phyloP scores from a whole-genome alignment of 2,797 vertebrate species.

The Cossypha caffra region DNA sequence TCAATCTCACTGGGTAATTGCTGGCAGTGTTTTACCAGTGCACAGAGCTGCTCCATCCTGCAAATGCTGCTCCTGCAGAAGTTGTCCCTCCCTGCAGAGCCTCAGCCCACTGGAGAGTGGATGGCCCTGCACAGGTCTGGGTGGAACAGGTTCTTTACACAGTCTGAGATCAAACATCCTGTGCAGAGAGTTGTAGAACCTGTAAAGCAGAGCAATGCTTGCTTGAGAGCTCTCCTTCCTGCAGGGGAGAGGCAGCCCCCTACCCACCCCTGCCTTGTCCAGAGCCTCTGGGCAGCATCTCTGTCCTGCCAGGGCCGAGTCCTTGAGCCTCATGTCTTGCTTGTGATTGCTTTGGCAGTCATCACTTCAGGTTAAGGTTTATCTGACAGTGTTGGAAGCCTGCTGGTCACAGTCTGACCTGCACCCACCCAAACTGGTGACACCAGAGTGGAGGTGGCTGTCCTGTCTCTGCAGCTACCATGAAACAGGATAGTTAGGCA shows the following conservation, averaged over 20 bases:
- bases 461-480: not conserved
- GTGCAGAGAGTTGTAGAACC: not conserved
- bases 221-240: not conserved
- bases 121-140: fast-evolving
- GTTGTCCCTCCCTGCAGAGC: not conserved
- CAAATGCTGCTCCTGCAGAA: not conserved
- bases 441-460: not conserved
- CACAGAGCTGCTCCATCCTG: not conserved
- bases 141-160: not conserved
- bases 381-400: not conserved
- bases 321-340: not conserved
- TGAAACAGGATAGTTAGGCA: not conserved
- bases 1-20: not conserved
- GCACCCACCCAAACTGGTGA: not conserved
- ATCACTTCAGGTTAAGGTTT: not conserved
- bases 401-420: not conserved
- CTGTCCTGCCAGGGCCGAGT: not conserved
- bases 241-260: not conserved
- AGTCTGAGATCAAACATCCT: not conserved
- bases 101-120: not conserved
- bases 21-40: not conserved
- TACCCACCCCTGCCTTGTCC: not conserved
- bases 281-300: fast-evolving
- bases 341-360: not conserved
- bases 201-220: not conserved